Evolutionary conservation across 2,113 vertebrate species (phyloP).

Genomic region (Empidonax alnorum): DNA sequence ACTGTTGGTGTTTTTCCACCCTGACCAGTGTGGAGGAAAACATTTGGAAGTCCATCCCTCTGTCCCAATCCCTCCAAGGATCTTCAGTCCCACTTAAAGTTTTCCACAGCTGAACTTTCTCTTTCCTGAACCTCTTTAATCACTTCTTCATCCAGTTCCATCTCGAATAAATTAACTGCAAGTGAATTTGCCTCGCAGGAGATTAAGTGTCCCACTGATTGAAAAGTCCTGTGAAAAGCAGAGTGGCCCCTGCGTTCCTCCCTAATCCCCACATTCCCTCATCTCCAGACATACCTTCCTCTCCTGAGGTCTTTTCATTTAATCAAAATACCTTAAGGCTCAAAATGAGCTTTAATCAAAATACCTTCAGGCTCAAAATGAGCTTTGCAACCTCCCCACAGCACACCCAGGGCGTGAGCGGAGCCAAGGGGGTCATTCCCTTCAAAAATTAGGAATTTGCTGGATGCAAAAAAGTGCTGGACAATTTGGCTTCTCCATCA

Average conservation of each 20-base stretch:
- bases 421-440: neutral
- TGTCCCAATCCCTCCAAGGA: neutral
- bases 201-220: slow-evolving; percentile 68
- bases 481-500: neutral
- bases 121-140: neutral
- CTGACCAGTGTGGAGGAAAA: neutral
- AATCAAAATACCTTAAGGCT: neutral
- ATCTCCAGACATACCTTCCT: neutral
- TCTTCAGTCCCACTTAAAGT: neutral
- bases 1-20: neutral
- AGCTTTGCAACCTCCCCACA: neutral
- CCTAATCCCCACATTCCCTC: neutral
- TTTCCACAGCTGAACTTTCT: slow-evolving; percentile 7
- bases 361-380: neutral
- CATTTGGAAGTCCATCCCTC: neutral
- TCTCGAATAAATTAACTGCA: slow-evolving; percentile 67
- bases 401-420: neutral
- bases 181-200: slow-evolving; percentile 22
- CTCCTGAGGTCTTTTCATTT: neutral
- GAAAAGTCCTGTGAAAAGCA: slow-evolving; percentile 8
- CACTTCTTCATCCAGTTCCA: slow-evolving; percentile 30
- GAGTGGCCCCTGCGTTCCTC: slow-evolving; percentile 3
- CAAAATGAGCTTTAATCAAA: neutral
- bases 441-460: neutral
- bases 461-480: neutral